Base-by-base conservation (phyloP, 2,113 vertebrate species). In the Prolemur simus region DNA sequence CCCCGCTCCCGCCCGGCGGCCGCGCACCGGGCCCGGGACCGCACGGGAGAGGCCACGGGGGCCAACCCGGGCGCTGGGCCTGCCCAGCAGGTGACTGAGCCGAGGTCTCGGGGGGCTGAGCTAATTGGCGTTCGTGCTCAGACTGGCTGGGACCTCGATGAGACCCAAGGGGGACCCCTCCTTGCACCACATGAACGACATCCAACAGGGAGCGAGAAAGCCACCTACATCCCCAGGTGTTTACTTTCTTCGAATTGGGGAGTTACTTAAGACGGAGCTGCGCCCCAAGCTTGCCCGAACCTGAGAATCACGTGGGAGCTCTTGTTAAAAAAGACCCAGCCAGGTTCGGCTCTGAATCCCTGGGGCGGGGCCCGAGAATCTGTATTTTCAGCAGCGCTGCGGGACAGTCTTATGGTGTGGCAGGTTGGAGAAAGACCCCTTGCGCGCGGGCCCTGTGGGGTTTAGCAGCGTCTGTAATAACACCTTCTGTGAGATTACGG, bases 21-120 rank as follows among this genome's bases (percentile, higher is more conserved):
- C 11, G 9, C 34, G 68, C 93, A 5, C 66, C 0, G 17, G 6
- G 88, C 11, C 90, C 23, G 0, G 63, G 95, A 90, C 95, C 95
- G 73, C 97, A 66, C 92, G 9, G 20, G n/a, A 29, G 86, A 4
- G 12, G 73, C 58, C 32, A 71, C 23, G 15, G 13, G 98, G 98
- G 98, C 99, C 98, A 98, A 83, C 95, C 73, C 83, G 96, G 96
- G 98, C 93, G 63, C 93, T 95, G 97, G 98, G 96, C 97, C 94
- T 32, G 37, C 96, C 93, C 86, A 0, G 21, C 94, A 83, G 92
- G 97, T 89, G 93, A 98, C 97, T 86, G 96, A 97, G 98, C 97
- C 97, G 94, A 6, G 83, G 58, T 84, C 47, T 74, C 34, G 27
- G n/a, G 58, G 56, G 25, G 42, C 7, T n/a, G 66, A 66, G 39